Conservation (phyloP, 1,140 invertebrate species). For the Megalopta genalis region DNA sequence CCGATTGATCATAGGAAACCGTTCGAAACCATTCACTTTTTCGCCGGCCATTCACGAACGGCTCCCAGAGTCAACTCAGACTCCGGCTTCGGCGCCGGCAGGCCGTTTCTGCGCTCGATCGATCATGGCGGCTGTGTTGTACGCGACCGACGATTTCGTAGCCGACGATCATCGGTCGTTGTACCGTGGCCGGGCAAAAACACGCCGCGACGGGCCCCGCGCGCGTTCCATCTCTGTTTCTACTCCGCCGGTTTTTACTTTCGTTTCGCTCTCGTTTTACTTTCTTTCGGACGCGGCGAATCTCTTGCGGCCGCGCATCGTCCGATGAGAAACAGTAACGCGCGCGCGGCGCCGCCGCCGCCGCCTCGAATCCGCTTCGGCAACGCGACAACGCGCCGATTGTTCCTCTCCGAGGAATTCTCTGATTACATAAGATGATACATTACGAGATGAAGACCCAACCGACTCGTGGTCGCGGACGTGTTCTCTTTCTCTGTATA, state of each 20-base stretch:
- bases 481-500: neutral
- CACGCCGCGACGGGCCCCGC: neutral
- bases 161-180: slow-evolving; percentile 29
- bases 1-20: slow-evolving; percentile 1
- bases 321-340: neutral
- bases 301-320: too few relatives aligned
- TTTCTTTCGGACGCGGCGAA: neutral
- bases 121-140: neutral
- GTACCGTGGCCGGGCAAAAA: slow-evolving; percentile 16
- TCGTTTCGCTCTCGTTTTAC: slow-evolving; percentile 7
- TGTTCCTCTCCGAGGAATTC: neutral
- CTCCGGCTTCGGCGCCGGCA: too few relatives aligned
- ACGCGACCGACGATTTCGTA: neutral
- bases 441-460: neutral
- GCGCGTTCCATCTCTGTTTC: slow-evolving; percentile 16
- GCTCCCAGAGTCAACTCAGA: neutral
- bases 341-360: too few relatives aligned
- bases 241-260: slow-evolving; percentile 37
- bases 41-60: slow-evolving; percentile 3
- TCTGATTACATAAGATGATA: neutral
- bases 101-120: slow-evolving; percentile 7
- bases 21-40: neutral
- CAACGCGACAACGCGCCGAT: slow-evolving; percentile 28
- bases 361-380: too few relatives aligned
- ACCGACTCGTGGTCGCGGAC: neutral